Base-by-base conservation (phyloP, 2,797 vertebrate species). In the Semotilus atromaculatus region DNA sequence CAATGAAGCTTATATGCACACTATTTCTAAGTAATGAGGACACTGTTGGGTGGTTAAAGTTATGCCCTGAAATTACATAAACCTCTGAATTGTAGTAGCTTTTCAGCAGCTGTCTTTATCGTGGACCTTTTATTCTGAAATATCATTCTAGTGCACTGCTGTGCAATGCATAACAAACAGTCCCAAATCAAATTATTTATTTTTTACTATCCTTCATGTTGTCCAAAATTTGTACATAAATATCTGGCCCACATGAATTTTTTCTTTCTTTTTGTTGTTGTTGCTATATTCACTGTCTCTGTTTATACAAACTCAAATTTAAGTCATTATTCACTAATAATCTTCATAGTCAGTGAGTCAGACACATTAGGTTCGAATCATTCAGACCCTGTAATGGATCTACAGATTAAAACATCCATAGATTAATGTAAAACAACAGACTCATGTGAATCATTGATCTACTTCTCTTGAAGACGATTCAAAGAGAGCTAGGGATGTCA, bases 11-110 rank as follows among this genome's bases (percentile, higher is more conserved):
- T 26, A 58, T 14, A 58, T 70, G 16, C 34, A 81, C 51, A 36
- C 64, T 38, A 70, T 51, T 19, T 48, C 16, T 21, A 67, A 31
- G 51, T 58, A 71, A 81, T 43, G 80, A 58, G 67, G 38, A 55
- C 67, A 71, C 34, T 71, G 7, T 26, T 58, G 80, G 18, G n/a
- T 40, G 67, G 67, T 43, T 72, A 16, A 81, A 43, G 67, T 31
- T 60, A 60, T 79, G 58, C 19, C 31, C 21, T 80, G 23, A 53
- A 53, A n/a, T 80, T 8, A 38, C 64, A 67, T 36, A 36, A 34
- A 80, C 31, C 21, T 80, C 43, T 26, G 2, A 3, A 8, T 31
- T 19, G 43, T 21, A n/a, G n/a, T 29, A 5, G 60, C 62, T 64
- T 64, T 71, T 14, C 11, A 71, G 38, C 67, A 48, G 14, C 10